Base-by-base conservation (phyloP, 2,113 vertebrate species). In the Lepus americanus region DNA sequence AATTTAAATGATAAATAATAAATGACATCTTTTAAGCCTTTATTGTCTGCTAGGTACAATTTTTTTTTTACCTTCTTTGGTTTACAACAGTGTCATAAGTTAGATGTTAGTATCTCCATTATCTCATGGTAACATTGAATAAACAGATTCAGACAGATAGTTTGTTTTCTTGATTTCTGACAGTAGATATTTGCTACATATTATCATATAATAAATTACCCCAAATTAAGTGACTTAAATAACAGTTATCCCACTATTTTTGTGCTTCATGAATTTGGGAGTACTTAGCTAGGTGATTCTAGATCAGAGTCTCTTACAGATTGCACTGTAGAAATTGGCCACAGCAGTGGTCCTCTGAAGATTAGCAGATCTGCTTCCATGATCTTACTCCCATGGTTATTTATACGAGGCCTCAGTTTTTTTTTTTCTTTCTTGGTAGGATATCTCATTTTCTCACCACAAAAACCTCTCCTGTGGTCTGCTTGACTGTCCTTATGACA, bases 81-180 rank as follows among this genome's bases (percentile, higher is more conserved):
- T 36, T 59, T 49, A 72, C 16, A 81, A 44, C 29, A 59, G 13
- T 61, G 44, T 1, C 33, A 3, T 25, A 72, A 39, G 33, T 90
- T 93, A 73, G 29, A 29, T 93, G 51, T 59, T 81, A 29, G 6
- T 94, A 77, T 63, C 9, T 83, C 9, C 39, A 6, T 91, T 64
- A 91, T 64, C n/a, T 70, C 31, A 36, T 25, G 27, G 19, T 63
- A 91, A 22, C 4, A 82, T 27, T 79, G 20, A 95, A 87, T 36
- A 94, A 70, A 87, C 3, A 90, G 39, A 72, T 94, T 91, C 20
- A 87, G 82, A 89, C 59, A 89, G 61, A 39, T 77, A 83, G 64
- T 6, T 84, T 64, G 72, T 74, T 64, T 67, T 59, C 23, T 7
- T 39, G 17, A 39, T 73, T 85, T 87, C 53, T 87, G 27, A 87